Evolutionary conservation across 2,888 invertebrate genomes (phyloP).

Genomic region (Brachypalpus laphriformis): DNA sequence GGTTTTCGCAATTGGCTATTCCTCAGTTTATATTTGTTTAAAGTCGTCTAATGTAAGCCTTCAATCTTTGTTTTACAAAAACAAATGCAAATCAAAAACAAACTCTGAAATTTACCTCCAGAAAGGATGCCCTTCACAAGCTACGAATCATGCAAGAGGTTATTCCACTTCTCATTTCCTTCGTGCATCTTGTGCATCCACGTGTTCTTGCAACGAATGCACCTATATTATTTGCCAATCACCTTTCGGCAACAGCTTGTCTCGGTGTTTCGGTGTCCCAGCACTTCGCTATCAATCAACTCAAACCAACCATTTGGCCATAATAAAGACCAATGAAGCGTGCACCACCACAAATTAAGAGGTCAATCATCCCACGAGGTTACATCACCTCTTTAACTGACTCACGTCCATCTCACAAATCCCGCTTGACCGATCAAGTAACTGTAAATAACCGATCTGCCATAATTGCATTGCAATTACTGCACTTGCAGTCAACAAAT

Average conservation of each 20-base stretch:
- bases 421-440: slow-evolving; percentile 65
- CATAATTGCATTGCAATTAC: slow-evolving; percentile 70
- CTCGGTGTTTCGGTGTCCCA: slow-evolving; percentile 41
- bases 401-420: slow-evolving; percentile 33
- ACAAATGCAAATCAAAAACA: too few species aligned
- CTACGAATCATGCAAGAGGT: neutral
- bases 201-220: neutral
- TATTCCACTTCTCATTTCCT: neutral
- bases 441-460: slow-evolving; percentile 68
- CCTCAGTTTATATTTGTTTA: too few species aligned
- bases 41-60: too few species aligned
- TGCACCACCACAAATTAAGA: slow-evolving; percentile 53
- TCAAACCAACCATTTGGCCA: slow-evolving; percentile 48
- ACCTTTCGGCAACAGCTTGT: slow-evolving; percentile 22
- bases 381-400: slow-evolving; percentile 41
- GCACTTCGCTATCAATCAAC: slow-evolving; percentile 54
- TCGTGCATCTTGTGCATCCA: neutral
- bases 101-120: too few species aligned
- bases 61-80: too few species aligned
- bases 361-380: slow-evolving; percentile 68
- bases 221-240: neutral
- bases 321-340: slow-evolving; percentile 59
- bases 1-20: too few species aligned
- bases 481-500: slow-evolving; percentile 55
- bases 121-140: too few species aligned